Conservation (phyloP, 2,797 vertebrate species). For the Lithobates pipiens region DNA sequence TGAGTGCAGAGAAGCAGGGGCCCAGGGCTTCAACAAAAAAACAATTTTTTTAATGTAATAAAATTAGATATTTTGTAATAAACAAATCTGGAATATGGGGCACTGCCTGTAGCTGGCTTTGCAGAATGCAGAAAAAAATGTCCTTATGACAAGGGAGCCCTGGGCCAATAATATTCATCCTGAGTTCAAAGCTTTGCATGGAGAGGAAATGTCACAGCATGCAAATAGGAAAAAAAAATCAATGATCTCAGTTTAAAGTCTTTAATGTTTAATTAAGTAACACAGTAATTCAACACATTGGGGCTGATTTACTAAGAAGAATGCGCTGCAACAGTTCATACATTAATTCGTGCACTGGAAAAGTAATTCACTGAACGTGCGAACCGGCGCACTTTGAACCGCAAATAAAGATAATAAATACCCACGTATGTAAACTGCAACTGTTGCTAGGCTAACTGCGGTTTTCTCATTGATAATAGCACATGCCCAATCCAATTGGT, state of each 20-base stretch:
- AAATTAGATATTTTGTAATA: slow-evolving; percentile 1
- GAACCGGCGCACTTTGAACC: too few relatives aligned
- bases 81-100: not conserved
- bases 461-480: too few relatives aligned
- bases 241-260: not conserved
- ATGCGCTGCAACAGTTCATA: too few relatives aligned
- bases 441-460: too few relatives aligned
- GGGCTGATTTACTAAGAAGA: too few relatives aligned
- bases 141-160: not conserved
- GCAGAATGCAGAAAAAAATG: not conserved
- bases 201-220: not conserved
- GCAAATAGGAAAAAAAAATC: slow-evolving; percentile 1
- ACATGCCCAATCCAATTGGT: too few relatives aligned
- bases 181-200: slow-evolving; percentile 14
- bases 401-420: too few relatives aligned
- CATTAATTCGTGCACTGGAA: too few relatives aligned
- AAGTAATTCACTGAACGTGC: too few relatives aligned
- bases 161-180: not conserved
- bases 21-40: slow-evolving; percentile 2
- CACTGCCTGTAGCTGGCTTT: not conserved
- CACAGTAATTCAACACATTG: not conserved
- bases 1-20: not conserved
- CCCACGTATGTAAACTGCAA: too few relatives aligned
- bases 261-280: not conserved
- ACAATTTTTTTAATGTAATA: not conserved